phyloP scores from a whole-genome alignment of 2,888 invertebrate genomes.

The Brenthis ino region DNA sequence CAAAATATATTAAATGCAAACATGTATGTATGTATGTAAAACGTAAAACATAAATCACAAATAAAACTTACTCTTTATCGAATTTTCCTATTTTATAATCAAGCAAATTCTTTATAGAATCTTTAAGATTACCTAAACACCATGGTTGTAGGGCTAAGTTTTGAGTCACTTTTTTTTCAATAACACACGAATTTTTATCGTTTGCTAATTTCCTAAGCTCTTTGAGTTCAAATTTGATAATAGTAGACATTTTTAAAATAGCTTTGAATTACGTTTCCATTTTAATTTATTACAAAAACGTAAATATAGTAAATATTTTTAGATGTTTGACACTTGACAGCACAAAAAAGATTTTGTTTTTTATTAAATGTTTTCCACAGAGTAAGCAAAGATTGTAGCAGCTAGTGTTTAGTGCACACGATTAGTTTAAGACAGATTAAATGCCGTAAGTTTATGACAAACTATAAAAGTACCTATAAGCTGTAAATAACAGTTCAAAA shows the following conservation, averaged over 20 bases:
- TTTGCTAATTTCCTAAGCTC: constrained; percentile 79
- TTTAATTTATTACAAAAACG: constrained; percentile 3
- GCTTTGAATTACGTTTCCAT: constrained; percentile 25
- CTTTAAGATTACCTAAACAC: constrained; percentile 82
- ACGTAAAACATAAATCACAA: not conserved
- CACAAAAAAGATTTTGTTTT: too few species aligned
- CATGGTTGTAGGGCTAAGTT: constrained; percentile 84
- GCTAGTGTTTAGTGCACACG: too few species aligned
- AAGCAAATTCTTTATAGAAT: constrained; percentile 82
- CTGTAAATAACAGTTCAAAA: too few species aligned
- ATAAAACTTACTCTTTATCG: constrained; percentile 80
- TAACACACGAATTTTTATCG: constrained; percentile 82
- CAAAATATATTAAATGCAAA: too few species aligned
- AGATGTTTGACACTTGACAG: not conserved
- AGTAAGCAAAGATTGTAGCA: too few species aligned
- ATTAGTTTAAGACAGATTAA: too few species aligned
- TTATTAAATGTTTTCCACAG: too few species aligned
- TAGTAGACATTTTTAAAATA: constrained; percentile 65
- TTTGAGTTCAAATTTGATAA: constrained; percentile 77
- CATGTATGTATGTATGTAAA: too few species aligned
- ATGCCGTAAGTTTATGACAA: too few species aligned
- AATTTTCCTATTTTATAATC: constrained; percentile 83
- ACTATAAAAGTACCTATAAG: too few species aligned
- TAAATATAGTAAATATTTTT: constrained; percentile 4
- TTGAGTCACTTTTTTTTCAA: constrained; percentile 78